These are phyloP conservation scores for Heptranchias perlo DNA, from an alignment of 2,113 vertebrate genomes.

Conservation along the genomic window DNA sequence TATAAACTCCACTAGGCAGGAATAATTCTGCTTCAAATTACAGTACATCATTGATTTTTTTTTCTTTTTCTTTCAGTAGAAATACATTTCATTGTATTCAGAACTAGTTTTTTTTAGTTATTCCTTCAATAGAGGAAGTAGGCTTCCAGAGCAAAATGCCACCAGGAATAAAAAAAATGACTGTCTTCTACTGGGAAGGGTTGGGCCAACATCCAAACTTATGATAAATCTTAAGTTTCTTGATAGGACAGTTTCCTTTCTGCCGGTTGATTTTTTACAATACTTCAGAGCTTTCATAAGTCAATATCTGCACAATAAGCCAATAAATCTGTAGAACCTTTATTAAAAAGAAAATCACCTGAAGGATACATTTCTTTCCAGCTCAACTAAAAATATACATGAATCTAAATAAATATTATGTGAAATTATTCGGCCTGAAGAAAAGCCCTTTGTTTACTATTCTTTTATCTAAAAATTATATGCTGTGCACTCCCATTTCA, in stretches of 20 bases:
- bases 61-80: background rate
- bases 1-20: background rate
- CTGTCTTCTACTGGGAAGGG: background rate
- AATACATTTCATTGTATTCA: background rate
- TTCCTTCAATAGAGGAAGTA: background rate
- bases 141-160: background rate
- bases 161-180: background rate
- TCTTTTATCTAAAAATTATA: background rate
- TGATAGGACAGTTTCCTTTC: background rate
- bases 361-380: background rate
- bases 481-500: background rate
- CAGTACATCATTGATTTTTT: slow-evolving; percentile 11
- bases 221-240: background rate
- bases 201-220: background rate
- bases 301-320: background rate
- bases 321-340: background rate
- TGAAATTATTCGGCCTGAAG: background rate
- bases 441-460: background rate
- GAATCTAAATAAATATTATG: background rate
- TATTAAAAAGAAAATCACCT: background rate
- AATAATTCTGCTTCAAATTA: slow-evolving; percentile 18
- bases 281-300: background rate
- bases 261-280: background rate
- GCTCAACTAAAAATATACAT: background rate
- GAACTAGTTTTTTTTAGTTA: background rate